Base-by-base conservation (phyloP, 2,797 vertebrate genomes). In the Acipenser oxyrinchus region DNA sequence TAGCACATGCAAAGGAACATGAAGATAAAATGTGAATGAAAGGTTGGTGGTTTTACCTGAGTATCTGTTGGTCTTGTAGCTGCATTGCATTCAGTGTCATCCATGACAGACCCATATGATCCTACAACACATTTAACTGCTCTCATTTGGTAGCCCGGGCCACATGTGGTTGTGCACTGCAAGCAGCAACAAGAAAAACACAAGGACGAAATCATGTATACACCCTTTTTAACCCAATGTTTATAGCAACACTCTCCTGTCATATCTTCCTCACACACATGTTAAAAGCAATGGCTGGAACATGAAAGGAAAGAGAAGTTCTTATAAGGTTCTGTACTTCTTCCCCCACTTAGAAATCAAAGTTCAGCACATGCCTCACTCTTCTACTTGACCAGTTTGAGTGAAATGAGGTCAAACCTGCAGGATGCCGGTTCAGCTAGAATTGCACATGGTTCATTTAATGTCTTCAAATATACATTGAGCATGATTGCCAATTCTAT, bases 141-240 rank as follows among this genome's bases (percentile, higher is more conserved):
- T 80, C 97, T 89, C 86, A 92, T 93, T 81, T 98, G 95, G 84
- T 99, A 99, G 63, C 97, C 96, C 67, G 89, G 91, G 60, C 96
- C 96, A 79, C 97, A 99, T 7, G 93, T 94, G 71, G 87, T 86
- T 5, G 94, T 96, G 88, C 97, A 99, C 97, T 99, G 80, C 69
- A 79, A 81, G 81, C 71, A 64, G 1, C 5, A 51, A 23, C n/a
- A 37, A n/a, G 55, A 6, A 62, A 8, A 8, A 37, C 18, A 23
- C 4, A 37, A 10, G n/a, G 37, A 62, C 18, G 4, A 62, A 13
- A 62, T 62, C 18, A 62, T 58, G 9, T 58, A 11, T 12, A 58
- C 12, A n/a, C 55, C 55, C 55, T 12, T 58, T 58, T n/a, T 6
- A 13, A 58, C 55, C 9, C 55, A 11, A 58, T 10, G 13, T 58